Conservation (phyloP, 2,797 vertebrate genomes). For the Gobionotothen gibberifrons region DNA sequence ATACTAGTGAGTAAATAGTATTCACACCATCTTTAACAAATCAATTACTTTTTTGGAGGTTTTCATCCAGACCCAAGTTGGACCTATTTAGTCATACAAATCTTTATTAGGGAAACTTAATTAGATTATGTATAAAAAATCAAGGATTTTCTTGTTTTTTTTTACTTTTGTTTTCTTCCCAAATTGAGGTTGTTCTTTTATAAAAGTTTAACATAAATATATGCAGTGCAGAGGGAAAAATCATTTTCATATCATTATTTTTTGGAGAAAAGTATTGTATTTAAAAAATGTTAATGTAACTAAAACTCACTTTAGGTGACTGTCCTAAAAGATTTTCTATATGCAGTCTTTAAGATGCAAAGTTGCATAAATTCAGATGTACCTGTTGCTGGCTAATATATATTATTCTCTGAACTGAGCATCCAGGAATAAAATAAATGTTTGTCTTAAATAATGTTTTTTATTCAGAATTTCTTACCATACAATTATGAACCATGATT, state of each 20-base stretch:
- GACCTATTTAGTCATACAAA: background rate
- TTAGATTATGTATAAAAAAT: background rate
- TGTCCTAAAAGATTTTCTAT: constrained; percentile 1
- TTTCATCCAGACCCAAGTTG: background rate
- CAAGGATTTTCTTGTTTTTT: background rate
- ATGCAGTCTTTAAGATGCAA: background rate
- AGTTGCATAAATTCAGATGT: background rate
- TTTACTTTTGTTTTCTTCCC: background rate
- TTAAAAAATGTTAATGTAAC: background rate
- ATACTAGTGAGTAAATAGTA: background rate
- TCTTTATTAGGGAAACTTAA: background rate
- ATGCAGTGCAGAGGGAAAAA: background rate
- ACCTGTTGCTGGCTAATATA: constrained; percentile 52
- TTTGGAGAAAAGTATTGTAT: background rate
- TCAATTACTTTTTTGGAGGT: background rate
- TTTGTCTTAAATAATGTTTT: no score
- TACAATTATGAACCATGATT: no score
- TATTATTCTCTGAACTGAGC: background rate
- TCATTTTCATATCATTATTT: background rate
- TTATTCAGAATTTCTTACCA: no score
- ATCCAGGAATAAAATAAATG: background rate
- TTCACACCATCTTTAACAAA: background rate
- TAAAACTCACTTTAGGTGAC: background rate
- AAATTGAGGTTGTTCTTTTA: background rate
- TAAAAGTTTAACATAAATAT: background rate